Conservation (phyloP, 2,113 vertebrate genomes). For the Caranx ignobilis region DNA sequence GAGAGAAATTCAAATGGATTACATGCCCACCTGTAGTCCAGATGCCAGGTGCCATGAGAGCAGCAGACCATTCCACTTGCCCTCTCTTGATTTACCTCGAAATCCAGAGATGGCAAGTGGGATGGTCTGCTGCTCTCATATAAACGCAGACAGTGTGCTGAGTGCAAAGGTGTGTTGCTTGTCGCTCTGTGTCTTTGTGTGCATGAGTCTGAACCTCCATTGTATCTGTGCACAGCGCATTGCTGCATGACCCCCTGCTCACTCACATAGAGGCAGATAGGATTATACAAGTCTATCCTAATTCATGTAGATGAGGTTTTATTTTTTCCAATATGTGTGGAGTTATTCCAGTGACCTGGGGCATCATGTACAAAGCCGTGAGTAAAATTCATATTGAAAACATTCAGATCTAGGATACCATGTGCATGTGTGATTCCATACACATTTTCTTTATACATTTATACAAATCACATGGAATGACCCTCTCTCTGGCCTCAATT, state of each 20-base stretch:
- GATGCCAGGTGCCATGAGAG: background rate
- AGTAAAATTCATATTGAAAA: too few relatives aligned
- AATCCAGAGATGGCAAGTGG: background rate
- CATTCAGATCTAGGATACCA: too few relatives aligned
- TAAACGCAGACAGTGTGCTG: background rate
- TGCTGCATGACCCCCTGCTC: conserved; percentile 10
- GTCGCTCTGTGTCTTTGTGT: conserved; percentile 10
- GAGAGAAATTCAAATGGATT: background rate
- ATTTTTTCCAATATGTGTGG: conserved; percentile 59
- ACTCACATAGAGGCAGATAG: conserved; percentile 24
- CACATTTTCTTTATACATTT: too few relatives aligned
- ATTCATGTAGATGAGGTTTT: conserved; percentile 59
- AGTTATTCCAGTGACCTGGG: conserved; percentile 54
- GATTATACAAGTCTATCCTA: conserved; percentile 57
- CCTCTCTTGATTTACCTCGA: too few relatives aligned
- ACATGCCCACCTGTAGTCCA: conserved; percentile 37
- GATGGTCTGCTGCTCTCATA: background rate
- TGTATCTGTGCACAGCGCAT: conserved; percentile 1
- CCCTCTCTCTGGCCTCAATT: too few relatives aligned
- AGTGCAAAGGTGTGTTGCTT: background rate
- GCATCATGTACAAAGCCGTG: background rate
- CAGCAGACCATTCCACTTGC: too few relatives aligned
- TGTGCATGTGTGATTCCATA: too few relatives aligned
- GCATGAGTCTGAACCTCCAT: background rate
- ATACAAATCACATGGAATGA: too few relatives aligned